Evolutionary conservation across 2,888 invertebrate species (phyloP).

Genomic region (Tethea ocularis): DNA sequence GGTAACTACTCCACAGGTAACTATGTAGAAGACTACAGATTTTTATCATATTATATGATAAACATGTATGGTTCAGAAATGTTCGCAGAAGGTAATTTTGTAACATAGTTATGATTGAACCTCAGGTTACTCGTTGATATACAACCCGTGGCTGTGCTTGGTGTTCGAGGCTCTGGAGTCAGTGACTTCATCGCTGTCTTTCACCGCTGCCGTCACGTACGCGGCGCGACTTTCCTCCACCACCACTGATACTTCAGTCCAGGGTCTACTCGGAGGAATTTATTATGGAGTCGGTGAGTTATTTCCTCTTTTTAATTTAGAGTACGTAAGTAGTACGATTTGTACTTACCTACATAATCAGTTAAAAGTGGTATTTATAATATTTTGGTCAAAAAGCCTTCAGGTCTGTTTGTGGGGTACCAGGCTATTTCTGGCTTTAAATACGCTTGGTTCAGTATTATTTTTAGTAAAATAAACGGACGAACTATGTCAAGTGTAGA

Average conservation of each 20-base stretch:
- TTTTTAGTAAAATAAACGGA: no score
- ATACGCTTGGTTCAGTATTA: no score
- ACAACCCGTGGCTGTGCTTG: constrained; percentile 89
- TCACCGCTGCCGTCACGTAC: constrained; percentile 91
- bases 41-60: no score
- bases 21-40: no score
- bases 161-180: constrained; percentile 91
- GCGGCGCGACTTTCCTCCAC: constrained; percentile 89
- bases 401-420: no score
- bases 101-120: neutral
- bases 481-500: no score
- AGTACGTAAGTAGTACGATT: neutral
- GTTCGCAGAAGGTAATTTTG: neutral
- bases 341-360: no score
- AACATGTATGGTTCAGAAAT: neutral
- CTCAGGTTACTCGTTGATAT: constrained; percentile 88
- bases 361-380: no score
- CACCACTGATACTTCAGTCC: constrained; percentile 89
- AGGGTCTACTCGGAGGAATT: constrained; percentile 90
- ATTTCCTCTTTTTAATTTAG: neutral
- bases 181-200: constrained; percentile 89
- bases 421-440: no score
- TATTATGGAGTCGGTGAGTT: constrained; percentile 89
- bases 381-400: no score
- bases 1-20: no score